phyloP scores from a whole-genome alignment of 1,140 invertebrate genomes.

The Coboldia fuscipes region DNA sequence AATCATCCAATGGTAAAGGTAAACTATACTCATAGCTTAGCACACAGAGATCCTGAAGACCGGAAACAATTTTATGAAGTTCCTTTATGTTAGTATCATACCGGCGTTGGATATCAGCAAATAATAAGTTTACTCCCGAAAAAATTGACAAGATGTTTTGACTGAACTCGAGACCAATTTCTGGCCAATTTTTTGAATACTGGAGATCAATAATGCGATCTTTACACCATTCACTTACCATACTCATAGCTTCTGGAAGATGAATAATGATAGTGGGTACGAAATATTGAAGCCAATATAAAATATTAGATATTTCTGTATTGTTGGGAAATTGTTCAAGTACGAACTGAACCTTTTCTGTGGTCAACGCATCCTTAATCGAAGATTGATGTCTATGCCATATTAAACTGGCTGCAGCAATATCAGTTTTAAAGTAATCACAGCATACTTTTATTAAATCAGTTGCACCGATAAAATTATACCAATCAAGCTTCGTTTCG shows the following conservation, averaged over 20 bases:
- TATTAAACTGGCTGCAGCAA: constrained; percentile 15
- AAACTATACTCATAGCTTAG: constrained; percentile 16
- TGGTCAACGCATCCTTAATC: constrained; percentile 11
- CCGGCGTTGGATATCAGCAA: constrained; percentile 14
- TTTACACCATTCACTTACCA: constrained; percentile 17
- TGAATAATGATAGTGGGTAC: constrained; percentile 14
- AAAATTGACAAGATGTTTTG: constrained; percentile 16
- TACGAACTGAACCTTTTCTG: constrained; percentile 11
- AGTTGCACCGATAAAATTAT: constrained; percentile 14
- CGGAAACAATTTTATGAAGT: constrained; percentile 12
- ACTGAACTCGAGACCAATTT: constrained; percentile 17
- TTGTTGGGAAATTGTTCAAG: constrained; percentile 12
- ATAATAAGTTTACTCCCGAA: constrained; percentile 15
- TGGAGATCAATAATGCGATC: constrained; percentile 15
- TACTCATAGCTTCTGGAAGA: constrained; percentile 15
- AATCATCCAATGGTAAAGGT: constrained; percentile 15
- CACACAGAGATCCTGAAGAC: constrained; percentile 14
- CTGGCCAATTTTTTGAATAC: constrained; percentile 16
- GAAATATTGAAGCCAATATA: constrained; percentile 18
- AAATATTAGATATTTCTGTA: constrained; percentile 13
- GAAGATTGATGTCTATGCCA: constrained; percentile 15
- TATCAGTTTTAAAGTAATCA: too few relatives aligned
- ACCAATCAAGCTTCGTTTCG: constrained; percentile 16
- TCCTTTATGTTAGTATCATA: constrained; percentile 15
- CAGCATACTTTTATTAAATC: background rate